Base-by-base conservation (phyloP, 2,888 invertebrate genomes). In the Malthinus flaveolus region DNA sequence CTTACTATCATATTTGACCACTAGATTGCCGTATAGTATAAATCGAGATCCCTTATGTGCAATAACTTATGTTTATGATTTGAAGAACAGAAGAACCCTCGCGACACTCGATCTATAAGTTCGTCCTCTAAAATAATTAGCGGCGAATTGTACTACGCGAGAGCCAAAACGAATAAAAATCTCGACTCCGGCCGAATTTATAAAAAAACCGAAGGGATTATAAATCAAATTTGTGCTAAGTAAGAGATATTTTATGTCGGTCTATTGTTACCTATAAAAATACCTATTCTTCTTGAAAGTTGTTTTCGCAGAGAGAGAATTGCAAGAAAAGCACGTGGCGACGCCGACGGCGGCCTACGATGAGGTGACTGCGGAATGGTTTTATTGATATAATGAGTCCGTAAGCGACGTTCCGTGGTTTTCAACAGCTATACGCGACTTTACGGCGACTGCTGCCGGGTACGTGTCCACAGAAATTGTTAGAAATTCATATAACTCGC, bases 221-320 rank as follows among this genome's bases (percentile, higher is more conserved):
- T 74, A 72, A 73, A 67, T 49, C 50, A 66, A 66, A 66, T 74
- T 71, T 72, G 64, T 66, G 66, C 72, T 69, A 69, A 64, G 62
- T 64, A 63, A 68, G 66, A 68, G 67, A 70, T 70, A 70, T 72
- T 73, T 73, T 73, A 74, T 69, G 72, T 69, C 69, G 63, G 72
- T 71, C 74, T 69, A 73, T 74, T 75, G 73, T 75, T 75, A 75
- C 75, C 74, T 75, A 73, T 73, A 73, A 74, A 75, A 74, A 73
- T 75, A 74, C 74, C 74, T 75, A 73, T 74, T 71, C 72, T 73
- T 63, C 50, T 23, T 49, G 54, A 39, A 63, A 66, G 68, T 71
- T 73, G 73, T 71, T 71, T 69, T 72, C 68, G 67, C 2, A 23
- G 23, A 23, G 23, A 23, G 23, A 67, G 68, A 67, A 66, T 64